Evolutionary conservation across 2,888 invertebrate genomes (phyloP), one percentile per base, ranked within the genome.

Genomic region (Palloptera scutellata): DNA sequence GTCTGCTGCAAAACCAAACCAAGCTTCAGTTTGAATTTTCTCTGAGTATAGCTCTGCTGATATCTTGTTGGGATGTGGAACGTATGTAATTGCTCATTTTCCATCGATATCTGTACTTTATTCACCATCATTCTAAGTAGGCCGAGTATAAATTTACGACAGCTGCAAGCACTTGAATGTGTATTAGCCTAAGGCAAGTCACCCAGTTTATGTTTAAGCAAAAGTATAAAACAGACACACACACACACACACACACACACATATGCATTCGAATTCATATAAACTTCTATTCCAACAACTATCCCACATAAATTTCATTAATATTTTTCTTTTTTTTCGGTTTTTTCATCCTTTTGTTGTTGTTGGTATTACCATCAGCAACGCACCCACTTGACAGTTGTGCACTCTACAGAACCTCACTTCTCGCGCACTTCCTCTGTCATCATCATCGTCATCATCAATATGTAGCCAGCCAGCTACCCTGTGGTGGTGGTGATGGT

Each of bases 231-330:
- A 5, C 48, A 15, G 5, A 48, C 13, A 13, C 10, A 48, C 6
- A 13, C n/a, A n/a, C 48, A 15, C 13, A 48, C 48, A 8, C 48
- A 48, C 48, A 48, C 13, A 48, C n/a, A 13, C 12, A 11, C 10
- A 48, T 8, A 6, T 30, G 30, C 6, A n/a, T 48, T 48, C 15
- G 30, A 48, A n/a, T 48, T 48, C 15, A 10, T 48, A n/a, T 53
- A 19, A 12, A 11, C 17, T 53, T 57, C 40, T 45, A 60, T 52
- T n/a, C 63, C 45, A 10, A 58, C 62, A 42, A 30, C 66, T 61
- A 61, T 66, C 55, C 64, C 67, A 64, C 58, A 66, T 68, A 57
- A 68, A 68, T 61, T 68, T 52, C 6, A 53, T 64, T 64, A 60
- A 61, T 61, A 57, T 68, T 60, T 42, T 42, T 53, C 17, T 62